Evolutionary conservation across 2,113 vertebrate genomes (phyloP), one percentile per base, ranked within the genome.

Genomic region (Otolemur garnettii): DNA sequence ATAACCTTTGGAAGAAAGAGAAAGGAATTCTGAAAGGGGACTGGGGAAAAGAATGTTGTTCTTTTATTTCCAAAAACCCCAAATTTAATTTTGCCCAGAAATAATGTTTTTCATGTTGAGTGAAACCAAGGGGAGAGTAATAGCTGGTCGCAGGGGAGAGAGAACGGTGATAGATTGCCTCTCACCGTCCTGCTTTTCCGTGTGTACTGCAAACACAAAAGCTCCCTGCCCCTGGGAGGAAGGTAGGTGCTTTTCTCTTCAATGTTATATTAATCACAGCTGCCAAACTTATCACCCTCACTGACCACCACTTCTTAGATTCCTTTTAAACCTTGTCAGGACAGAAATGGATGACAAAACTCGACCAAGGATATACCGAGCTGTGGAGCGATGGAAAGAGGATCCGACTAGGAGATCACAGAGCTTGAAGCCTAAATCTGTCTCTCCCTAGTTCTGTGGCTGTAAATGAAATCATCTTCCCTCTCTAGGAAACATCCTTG

Each of bases 11-110:
- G n/a, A 93, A 93, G 59, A 72, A 90, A 95, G 71, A 77, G 19
- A 94, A 91, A 95, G 4, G 50, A 88, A 94, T 95, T 75, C 79
- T 60, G 66, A 96, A 96, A 84, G 72, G 69, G 93, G 45, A 21
- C 4, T 64, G 19, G 89, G 64, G 90, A 88, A 88, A 93, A 97
- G 74, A 88, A 81, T 74, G 85, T 35, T 96, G 19, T 79, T 60
- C 81, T 96, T 96, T 93, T 33, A 78, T 94, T 96, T 96, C 83
- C 69, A 75, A 94, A 87, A 30, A 50, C 1, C 28, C 57, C 42
- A 79, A 64, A 86, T 94, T 96, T 89, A 91, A 95, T 96, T 94
- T 96, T 94, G 22, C 38, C 21, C 30, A 83, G 86, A 90, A 84
- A 91, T 87, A 64, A 87, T 68, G 8, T 38, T 94, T 96, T 93